These are phyloP conservation scores for Hirudo medicinalis DNA, from an alignment of 1,140 invertebrate genomes.

Conservation along the genomic window DNA sequence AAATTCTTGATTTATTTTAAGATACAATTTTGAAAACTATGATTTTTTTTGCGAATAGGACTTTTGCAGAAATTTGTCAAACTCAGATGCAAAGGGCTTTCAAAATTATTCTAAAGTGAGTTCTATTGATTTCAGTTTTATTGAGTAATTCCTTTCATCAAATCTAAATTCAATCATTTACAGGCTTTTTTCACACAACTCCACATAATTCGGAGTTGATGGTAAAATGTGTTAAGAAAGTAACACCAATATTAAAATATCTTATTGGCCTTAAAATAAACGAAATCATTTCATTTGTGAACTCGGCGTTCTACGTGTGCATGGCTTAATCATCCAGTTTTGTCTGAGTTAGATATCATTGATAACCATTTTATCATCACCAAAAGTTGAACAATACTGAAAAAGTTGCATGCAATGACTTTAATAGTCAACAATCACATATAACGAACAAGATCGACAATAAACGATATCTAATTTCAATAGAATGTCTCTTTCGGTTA, in stretches of 20 bases:
- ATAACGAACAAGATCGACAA: conserved; percentile 3
- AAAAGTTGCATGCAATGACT: too few species aligned
- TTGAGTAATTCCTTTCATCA: not conserved
- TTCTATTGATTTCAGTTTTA: not conserved
- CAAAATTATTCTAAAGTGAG: conserved; percentile 45
- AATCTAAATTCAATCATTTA: not conserved
- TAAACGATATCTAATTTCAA: conserved; percentile 5
- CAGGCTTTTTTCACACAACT: not conserved
- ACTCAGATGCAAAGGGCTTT: conserved; percentile 43
- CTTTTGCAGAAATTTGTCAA: conserved; percentile 42
- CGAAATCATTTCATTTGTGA: too few species aligned
- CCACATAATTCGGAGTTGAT: not conserved
- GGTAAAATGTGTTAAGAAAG: too few species aligned
- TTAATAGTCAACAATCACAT: not conserved
- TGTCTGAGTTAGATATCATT: too few species aligned
- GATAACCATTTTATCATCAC: too few species aligned
- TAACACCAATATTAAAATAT: too few species aligned
- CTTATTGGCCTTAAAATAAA: too few species aligned
- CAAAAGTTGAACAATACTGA: too few species aligned
- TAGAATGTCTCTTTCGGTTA: not conserved
- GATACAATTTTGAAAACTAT: not conserved
- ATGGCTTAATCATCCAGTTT: too few species aligned
- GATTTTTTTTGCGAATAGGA: conserved; percentile 27
- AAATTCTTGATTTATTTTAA: not conserved
- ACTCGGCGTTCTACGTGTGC: too few species aligned